Percentiles rank a stretch among this genome's conserved stretches.
Evolutionary conservation across 92 coral and sea anemone genomes (phyloP).

Genomic region (Heteractis magnifica): DNA sequence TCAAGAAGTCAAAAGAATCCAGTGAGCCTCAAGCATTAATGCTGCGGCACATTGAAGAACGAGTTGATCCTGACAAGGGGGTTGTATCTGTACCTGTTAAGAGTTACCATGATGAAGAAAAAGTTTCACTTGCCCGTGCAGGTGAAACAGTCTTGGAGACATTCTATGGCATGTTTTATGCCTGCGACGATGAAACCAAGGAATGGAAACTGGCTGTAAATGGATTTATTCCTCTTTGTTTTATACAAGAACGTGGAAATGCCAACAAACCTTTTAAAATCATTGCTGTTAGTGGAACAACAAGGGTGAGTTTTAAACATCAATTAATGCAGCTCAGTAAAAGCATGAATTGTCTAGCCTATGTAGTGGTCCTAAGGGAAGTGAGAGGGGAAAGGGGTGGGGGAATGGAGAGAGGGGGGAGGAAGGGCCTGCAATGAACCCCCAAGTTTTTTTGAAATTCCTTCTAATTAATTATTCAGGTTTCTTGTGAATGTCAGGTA

Average conservation of each 20-base stretch:
- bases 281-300: slow-evolving; percentile 66
- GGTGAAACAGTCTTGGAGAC: slow-evolving; percentile 70
- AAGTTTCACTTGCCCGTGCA: slow-evolving; percentile 45
- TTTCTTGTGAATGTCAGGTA: too few species aligned
- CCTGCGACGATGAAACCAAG: slow-evolving; percentile 52
- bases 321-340: too few species aligned
- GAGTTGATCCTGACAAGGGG: slow-evolving; percentile 10
- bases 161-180: slow-evolving; percentile 78
- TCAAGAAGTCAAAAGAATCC: slow-evolving; percentile 45
- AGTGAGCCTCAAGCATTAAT: slow-evolving; percentile 68
- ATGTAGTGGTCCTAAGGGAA: too few species aligned
- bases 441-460: too few species aligned
- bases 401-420: too few species aligned
- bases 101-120: slow-evolving; percentile 42
- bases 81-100: slow-evolving; percentile 15
- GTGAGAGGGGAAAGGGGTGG: too few species aligned
- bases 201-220: slow-evolving; percentile 77
- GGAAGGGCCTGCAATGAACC: too few species aligned
- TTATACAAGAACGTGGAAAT: slow-evolving; percentile 83
- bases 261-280: slow-evolving; percentile 91
- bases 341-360: too few species aligned
- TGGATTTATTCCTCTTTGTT: slow-evolving; percentile 84
- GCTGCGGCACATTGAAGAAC: slow-evolving; percentile 49
- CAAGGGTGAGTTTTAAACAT: slow-evolving; percentile 54
- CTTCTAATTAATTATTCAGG: too few species aligned